phyloP scores from a whole-genome alignment of 2,113 vertebrate species.

The Acrocephalus kingi region DNA sequence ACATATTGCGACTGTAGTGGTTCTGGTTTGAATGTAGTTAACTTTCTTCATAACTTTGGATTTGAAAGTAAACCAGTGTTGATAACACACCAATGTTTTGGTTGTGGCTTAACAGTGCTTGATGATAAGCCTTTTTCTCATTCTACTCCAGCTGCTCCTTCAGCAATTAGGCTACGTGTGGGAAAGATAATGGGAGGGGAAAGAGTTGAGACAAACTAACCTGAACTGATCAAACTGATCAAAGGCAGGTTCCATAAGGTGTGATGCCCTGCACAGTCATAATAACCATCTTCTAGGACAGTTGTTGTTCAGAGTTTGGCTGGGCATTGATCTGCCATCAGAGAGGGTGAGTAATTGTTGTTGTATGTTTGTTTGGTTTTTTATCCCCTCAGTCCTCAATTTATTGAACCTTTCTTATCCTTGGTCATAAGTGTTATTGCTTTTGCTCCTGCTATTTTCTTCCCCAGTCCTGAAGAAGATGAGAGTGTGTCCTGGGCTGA shows the following conservation, averaged over 20 bases:
- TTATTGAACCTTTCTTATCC: background rate
- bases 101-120: background rate
- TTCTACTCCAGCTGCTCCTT: background rate
- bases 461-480: background rate
- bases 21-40: background rate
- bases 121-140: background rate
- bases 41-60: background rate
- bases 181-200: background rate
- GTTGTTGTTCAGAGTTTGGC: background rate
- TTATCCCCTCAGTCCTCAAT: background rate
- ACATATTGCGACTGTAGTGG: background rate
- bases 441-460: background rate
- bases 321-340: background rate
- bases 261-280: background rate
- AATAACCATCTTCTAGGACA: background rate
- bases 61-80: background rate
- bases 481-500: no score
- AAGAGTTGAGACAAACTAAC: background rate
- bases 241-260: background rate
- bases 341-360: background rate
- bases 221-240: background rate
- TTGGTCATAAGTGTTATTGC: fast-evolving
- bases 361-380: background rate
- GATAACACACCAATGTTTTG: fast-evolving
- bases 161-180: fast-evolving